These are phyloP conservation scores for Antidorcas marsupialis DNA, from an alignment of 2,113 vertebrate species.

Conservation along the genomic window DNA sequence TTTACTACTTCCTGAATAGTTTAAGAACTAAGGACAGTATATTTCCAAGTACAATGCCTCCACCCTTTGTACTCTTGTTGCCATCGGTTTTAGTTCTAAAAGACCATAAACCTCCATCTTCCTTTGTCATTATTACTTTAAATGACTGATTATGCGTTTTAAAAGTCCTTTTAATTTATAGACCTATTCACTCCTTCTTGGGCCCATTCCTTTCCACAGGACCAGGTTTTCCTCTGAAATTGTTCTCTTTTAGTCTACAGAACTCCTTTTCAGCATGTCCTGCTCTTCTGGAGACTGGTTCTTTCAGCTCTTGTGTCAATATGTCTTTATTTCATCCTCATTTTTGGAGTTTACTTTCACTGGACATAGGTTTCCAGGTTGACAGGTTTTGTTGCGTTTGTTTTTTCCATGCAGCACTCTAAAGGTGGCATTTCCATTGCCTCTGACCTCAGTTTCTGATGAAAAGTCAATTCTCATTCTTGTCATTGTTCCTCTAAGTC, in stretches of 20 bases:
- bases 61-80: neutral
- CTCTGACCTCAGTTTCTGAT: neutral
- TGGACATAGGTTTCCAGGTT: neutral
- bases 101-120: neutral
- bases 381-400: neutral
- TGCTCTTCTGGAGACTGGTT: neutral
- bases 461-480: neutral
- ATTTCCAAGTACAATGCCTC: neutral
- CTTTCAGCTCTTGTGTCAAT: neutral
- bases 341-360: neutral
- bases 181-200: neutral
- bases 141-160: neutral
- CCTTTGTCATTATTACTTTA: slow-evolving; percentile 9
- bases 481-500: neutral
- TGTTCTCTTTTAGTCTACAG: neutral
- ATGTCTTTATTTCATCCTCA: neutral
- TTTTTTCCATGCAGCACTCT: neutral
- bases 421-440: neutral
- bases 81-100: neutral
- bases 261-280: neutral
- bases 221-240: neutral
- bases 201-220: neutral
- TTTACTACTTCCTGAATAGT: neutral
- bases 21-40: neutral
- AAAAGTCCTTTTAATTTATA: neutral